Base-by-base conservation (phyloP, 2,888 invertebrate species). In the Spodoptera exigua region DNA sequence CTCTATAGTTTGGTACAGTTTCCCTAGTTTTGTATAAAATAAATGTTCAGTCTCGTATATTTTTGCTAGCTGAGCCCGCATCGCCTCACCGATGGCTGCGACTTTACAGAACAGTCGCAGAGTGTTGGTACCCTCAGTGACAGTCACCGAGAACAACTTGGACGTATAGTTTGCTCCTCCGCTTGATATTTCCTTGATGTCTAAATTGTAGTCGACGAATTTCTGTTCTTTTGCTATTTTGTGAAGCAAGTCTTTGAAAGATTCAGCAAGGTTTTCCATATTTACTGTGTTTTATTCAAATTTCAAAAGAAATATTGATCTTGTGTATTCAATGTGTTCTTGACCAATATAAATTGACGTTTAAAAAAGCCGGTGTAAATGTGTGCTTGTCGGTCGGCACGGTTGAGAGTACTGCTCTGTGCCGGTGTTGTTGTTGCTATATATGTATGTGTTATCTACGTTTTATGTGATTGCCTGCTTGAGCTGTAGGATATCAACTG, bases 41-140 rank as follows among this genome's bases (percentile, higher is more conserved):
- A 79, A 80, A 1, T 68, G 74, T 55, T 91, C 91, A 0, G 78
- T 85, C 0, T 77, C 70, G 58, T 82, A 90, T 4, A 87, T 7
- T 67, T 73, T 11, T 73, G 72, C 47, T 69, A 58, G 46, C 52
- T 68, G 32, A 5, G 58, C 5, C 2, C 91, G 76, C 59, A 86
- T 59, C 4, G 79, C 74, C 13, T 85, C 83, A 1, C 81, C 81
- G 1, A 88, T 64, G 0, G 75, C 80, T 0, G 88, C 87, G 0
- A 89, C 82, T 74, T 90, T 90, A 0, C 78, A 86, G 55, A 90
- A 90, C 2, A 89, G 64, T 13, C 83, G 66, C 1, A 88, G 48
- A 0, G 71, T 68, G 2, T 73, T 49, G 5, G 74, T 41, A 1
- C 48, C 54, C 14, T 76, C 66, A 0, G 71, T 37, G 10, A 86